These are phyloP conservation scores for Reinhardtius hippoglossoides DNA, from an alignment of 2,113 vertebrate genomes.

Conservation along the genomic window DNA sequence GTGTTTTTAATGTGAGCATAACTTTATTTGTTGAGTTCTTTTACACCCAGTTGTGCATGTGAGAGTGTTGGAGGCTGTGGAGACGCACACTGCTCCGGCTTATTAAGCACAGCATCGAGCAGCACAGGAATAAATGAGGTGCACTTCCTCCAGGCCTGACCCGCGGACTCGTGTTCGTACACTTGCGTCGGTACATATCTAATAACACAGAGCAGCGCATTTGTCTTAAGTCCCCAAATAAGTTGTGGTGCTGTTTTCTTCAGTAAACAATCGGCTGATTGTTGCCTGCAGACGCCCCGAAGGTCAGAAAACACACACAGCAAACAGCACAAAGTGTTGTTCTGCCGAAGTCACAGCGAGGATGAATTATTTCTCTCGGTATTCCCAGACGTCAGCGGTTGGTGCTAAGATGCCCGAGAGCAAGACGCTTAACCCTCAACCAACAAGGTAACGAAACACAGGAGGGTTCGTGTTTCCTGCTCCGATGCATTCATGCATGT, in stretches of 20 bases:
- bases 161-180: constrained; percentile 1
- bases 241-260: background rate
- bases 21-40: background rate
- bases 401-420: no score
- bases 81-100: background rate
- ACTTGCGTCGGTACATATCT: background rate
- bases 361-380: background rate
- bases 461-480: no score
- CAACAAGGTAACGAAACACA: no score
- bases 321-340: background rate
- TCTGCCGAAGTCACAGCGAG: background rate
- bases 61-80: background rate
- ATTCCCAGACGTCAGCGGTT: no score
- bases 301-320: background rate
- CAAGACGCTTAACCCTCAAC: no score
- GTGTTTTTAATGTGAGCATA: background rate
- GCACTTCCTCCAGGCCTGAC: constrained; percentile 20
- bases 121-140: constrained; percentile 3
- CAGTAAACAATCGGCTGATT: background rate
- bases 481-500: no score
- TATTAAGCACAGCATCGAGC: background rate
- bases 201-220: constrained; percentile 5
- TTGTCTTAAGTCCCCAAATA: background rate
- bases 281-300: background rate
- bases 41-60: no score